Percentiles rank a stretch among this genome's conserved stretches.
phyloP scores from a whole-genome alignment of 2,888 invertebrate species.

The Diplolepis rosae region DNA sequence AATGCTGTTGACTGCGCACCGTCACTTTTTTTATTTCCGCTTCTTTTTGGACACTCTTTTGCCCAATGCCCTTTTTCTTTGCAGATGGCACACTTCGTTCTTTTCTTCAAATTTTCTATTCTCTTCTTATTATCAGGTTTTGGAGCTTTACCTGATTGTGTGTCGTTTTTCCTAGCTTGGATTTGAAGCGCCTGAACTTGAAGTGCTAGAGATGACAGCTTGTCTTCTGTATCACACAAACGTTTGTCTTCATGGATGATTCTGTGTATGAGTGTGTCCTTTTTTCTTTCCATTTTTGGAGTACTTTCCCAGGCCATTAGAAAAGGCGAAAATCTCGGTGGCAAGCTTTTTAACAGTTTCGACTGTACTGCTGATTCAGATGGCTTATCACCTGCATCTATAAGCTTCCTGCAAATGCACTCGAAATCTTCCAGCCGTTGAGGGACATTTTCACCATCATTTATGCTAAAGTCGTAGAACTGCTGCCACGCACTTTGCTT shows the following conservation, averaged over 20 bases:
- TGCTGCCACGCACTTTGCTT: slow-evolving; percentile 40
- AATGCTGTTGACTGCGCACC: background rate
- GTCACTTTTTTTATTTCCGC: background rate
- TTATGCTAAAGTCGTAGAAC: slow-evolving; percentile 30
- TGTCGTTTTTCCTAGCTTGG: too few relatives aligned
- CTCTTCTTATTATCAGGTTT: background rate
- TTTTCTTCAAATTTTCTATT: background rate
- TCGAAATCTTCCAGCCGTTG: too few relatives aligned
- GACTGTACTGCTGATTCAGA: slow-evolving; percentile 21
- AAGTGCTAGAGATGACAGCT: slow-evolving; percentile 12
- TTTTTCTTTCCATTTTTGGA: background rate
- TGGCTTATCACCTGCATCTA: slow-evolving; percentile 28
- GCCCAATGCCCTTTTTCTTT: slow-evolving; percentile 33
- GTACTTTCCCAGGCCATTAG: slow-evolving; percentile 38
- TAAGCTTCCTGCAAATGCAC: background rate
- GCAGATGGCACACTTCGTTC: slow-evolving; percentile 13
- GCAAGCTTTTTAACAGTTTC: background rate
- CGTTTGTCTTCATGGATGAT: slow-evolving; percentile 31
- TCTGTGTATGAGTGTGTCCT: slow-evolving; percentile 14
- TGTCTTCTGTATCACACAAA: background rate
- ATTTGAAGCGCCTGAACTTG: slow-evolving; percentile 16
- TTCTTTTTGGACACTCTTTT: slow-evolving; percentile 22
- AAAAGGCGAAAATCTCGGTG: slow-evolving; percentile 9
- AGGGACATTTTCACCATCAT: slow-evolving; percentile 13
- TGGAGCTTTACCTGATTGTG: background rate